Percentiles rank a stretch among this genome's conserved stretches.
phyloP scores from a whole-genome alignment of 2,888 invertebrate species.

The Uropetala carovei region DNA sequence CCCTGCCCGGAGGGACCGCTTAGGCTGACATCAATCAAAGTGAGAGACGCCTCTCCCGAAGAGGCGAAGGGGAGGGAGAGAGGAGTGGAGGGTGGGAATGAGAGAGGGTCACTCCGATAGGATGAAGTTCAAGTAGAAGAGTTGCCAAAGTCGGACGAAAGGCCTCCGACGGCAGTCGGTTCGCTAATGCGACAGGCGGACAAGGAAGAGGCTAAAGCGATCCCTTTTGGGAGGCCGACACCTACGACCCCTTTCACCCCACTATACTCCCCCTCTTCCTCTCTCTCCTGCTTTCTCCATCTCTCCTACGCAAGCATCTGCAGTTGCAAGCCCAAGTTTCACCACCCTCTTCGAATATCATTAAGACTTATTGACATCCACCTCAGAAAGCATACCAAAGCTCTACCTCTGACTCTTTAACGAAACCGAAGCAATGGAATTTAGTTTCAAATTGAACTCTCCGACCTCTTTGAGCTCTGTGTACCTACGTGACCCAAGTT shows the following conservation, averaged over 20 bases:
- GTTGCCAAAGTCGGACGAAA: slow-evolving; percentile 12
- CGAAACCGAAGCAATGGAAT: not conserved
- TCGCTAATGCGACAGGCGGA: slow-evolving; percentile 29
- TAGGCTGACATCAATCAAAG: slow-evolving; percentile 6
- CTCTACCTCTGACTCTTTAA: slow-evolving; percentile 13
- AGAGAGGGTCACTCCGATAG: too few relatives aligned
- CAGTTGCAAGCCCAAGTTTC: too few relatives aligned
- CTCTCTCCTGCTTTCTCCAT: too few relatives aligned
- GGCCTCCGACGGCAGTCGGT: not conserved
- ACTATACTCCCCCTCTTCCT: too few relatives aligned
- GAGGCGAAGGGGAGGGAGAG: not conserved
- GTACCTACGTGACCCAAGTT: too few relatives aligned
- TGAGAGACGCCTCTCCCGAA: not conserved
- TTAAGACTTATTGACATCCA: slow-evolving; percentile 28
- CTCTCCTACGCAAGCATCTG: too few relatives aligned
- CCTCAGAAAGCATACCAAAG: slow-evolving; percentile 5
- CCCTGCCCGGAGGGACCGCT: slow-evolving; percentile 24
- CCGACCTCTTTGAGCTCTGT: too few relatives aligned
- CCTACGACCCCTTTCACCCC: too few relatives aligned
- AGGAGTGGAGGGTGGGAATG: too few relatives aligned
- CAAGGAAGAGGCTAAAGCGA: not conserved
- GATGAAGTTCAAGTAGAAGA: not conserved
- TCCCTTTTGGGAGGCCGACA: too few relatives aligned
- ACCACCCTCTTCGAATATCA: slow-evolving; percentile 7
- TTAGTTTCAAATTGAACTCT: not conserved